Evolutionary conservation across 2,888 invertebrate genomes (phyloP), one percentile per base, ranked within the genome.

Genomic region (Celastrina argiolus): DNA sequence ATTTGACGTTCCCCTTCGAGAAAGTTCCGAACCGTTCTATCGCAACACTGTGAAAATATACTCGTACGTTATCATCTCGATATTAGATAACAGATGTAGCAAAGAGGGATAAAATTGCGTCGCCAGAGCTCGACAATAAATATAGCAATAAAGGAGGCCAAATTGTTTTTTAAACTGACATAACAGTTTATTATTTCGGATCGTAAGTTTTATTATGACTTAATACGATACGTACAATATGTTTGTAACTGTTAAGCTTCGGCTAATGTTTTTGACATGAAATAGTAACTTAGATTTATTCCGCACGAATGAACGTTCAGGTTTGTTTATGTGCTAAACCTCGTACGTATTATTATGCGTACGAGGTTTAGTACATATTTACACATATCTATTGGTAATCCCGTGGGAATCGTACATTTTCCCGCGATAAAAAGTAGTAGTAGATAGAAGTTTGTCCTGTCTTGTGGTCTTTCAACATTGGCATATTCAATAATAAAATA

Each of bases 121-220:
- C 61, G 39, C 61, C 39, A 39, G 36, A 22, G 61, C 36, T 14
- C 12, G 36, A 39, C 61, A 61, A 61, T 61, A 61, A 61, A 61
- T 61, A 61, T 22, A 18, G 61, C 61, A 39, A 61, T 61, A 61
- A 61, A 39, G 34, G 22, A 61, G 39, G 18, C 61, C 34, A 61
- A 61, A 61, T 61, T 61, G 61, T 61, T 61, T 61, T 61, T 61
- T 61, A 61, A 61, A 61, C 61, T 36, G 61, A 18, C 61, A 39
- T 39, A 61, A 39, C 61, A 61, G 36, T 61, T 39, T 61, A 61
- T 61, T 61, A 36, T 61, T 34, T 36, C 61, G 12, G 61, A 61
- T 61, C 61, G 34, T 18, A 34, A 59, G 61, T 61, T 61, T 61
- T 61, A 61, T 61, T 39, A 61, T 39, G 36, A 39, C 61, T 61